phyloP scores from a whole-genome alignment of 2,113 vertebrate species.

The Oryzias celebensis region DNA sequence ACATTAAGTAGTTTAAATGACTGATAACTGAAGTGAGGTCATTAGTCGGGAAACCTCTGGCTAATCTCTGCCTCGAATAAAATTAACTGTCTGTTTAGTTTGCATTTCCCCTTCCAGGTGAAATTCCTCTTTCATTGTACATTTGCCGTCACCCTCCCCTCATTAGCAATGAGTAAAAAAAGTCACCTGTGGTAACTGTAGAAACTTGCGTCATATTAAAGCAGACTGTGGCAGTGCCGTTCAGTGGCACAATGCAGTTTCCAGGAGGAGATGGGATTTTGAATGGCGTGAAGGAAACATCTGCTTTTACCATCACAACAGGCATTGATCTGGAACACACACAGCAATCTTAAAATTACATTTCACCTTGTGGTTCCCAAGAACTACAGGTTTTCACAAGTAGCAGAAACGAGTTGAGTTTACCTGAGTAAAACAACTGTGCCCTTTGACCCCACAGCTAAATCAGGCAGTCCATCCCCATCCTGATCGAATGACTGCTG shows the following conservation, averaged over 20 bases:
- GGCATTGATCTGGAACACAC: conserved; percentile 68
- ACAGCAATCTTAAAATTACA: background rate
- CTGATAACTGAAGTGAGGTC: too few species aligned
- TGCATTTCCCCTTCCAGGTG: too few species aligned
- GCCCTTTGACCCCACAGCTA: conserved; percentile 76
- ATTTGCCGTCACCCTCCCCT: too few species aligned
- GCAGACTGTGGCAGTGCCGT: conserved; percentile 44
- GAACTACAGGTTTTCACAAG: background rate
- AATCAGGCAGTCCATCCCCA: conserved; percentile 59
- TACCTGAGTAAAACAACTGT: conserved; percentile 75
- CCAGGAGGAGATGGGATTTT: conserved; percentile 49
- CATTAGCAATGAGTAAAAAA: background rate
- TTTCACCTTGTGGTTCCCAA: background rate
- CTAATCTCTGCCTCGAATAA: too few species aligned
- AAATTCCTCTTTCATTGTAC: too few species aligned
- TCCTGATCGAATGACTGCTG: conserved; percentile 64
- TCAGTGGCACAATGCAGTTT: conserved; percentile 29
- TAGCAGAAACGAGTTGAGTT: background rate
- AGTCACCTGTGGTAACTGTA: conserved; percentile 30
- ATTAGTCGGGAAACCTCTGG: too few species aligned
- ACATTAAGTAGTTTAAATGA: too few species aligned
- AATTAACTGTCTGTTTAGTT: too few species aligned
- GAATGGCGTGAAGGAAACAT: conserved; percentile 42
- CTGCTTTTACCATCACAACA: conserved; percentile 61
- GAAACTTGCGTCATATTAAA: conserved; percentile 57